These are phyloP conservation scores for Xerus rutilus DNA, from an alignment of 2,797 vertebrate species.

Conservation along the genomic window DNA sequence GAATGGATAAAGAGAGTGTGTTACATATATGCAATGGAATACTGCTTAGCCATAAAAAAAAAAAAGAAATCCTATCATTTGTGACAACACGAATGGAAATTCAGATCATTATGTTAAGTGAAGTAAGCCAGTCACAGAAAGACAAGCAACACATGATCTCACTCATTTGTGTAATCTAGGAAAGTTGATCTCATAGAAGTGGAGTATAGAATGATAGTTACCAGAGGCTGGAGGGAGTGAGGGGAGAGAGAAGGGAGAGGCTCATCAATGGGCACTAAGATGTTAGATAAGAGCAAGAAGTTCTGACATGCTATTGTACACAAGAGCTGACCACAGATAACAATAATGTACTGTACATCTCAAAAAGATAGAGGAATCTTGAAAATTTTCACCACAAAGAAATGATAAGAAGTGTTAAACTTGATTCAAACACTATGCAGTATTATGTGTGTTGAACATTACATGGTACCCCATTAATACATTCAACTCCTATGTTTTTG, in stretches of 20 bases:
- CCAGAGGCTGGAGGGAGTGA: neutral
- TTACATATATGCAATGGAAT: too few relatives aligned
- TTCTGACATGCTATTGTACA: neutral
- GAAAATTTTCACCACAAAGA: neutral
- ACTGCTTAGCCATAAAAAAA: neutral
- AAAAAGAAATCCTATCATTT: neutral
- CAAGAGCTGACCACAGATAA: too few relatives aligned
- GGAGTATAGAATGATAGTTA: too few relatives aligned
- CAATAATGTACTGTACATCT: neutral
- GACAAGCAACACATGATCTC: neutral
- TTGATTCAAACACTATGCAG: neutral
- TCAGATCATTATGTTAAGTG: neutral
- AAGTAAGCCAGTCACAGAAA: neutral
- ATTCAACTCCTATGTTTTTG: neutral
- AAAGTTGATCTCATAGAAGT: neutral
- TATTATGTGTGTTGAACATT: neutral
- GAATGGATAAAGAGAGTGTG: neutral
- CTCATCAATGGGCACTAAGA: too few relatives aligned
- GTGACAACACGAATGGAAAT: neutral
- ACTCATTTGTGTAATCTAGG: neutral
- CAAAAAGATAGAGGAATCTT: neutral
- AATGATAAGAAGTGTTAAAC: neutral
- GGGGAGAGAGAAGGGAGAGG: neutral
- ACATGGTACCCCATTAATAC: too few relatives aligned
- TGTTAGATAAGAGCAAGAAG: neutral